These are phyloP conservation scores for Pyrocoelia pectoralis DNA, from an alignment of 2,888 invertebrate species.

Conservation along the genomic window DNA sequence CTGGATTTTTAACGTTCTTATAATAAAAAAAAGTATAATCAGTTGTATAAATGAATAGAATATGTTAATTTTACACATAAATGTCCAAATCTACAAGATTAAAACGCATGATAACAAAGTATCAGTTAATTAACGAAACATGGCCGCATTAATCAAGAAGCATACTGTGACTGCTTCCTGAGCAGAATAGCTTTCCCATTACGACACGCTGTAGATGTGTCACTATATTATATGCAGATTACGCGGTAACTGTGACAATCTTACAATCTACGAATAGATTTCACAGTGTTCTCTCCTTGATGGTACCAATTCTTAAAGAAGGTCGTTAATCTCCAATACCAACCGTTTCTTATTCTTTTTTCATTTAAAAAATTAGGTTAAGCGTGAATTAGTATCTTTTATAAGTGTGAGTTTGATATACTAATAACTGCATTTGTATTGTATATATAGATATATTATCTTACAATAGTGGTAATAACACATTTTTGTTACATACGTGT, in stretches of 20 bases:
- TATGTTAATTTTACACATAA: constrained; percentile 13
- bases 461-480: constrained; percentile 15
- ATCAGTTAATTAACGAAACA: constrained; percentile 59
- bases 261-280: constrained; percentile 42
- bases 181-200: constrained; percentile 55
- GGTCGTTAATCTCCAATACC: constrained; percentile 9
- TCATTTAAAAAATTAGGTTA: constrained; percentile 20
- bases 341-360: too few relatives aligned
- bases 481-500: constrained; percentile 16
- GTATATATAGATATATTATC: neutral
- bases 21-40: constrained; percentile 1
- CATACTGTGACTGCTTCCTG: constrained; percentile 52
- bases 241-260: constrained; percentile 61
- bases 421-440: constrained; percentile 12
- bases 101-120: constrained; percentile 19
- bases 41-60: constrained; percentile 3
- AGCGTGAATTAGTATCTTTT: constrained; percentile 2
- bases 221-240: constrained; percentile 62
- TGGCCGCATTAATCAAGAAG: constrained; percentile 60
- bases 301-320: constrained; percentile 17
- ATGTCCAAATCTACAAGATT: constrained; percentile 22
- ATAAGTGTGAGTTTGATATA: neutral
- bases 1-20: neutral
- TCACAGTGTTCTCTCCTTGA: constrained; percentile 33
- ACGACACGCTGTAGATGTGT: constrained; percentile 55